Percentiles rank a stretch among this genome's conserved stretches.
phyloP scores from a whole-genome alignment of 2,113 vertebrate genomes.

The Nesogale talazaci region DNA sequence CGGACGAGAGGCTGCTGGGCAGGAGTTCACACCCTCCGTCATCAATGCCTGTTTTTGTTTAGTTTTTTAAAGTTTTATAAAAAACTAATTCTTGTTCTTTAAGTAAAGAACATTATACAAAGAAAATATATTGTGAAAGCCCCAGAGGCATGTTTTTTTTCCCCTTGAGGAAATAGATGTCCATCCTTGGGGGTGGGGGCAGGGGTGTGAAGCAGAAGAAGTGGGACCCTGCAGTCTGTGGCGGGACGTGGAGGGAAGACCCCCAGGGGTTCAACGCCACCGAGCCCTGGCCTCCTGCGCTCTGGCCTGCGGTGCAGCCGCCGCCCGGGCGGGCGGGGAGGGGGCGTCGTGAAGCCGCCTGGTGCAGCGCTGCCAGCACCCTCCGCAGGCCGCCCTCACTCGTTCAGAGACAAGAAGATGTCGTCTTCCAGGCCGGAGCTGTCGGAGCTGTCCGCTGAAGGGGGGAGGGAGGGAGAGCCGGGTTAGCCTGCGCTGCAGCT shows the following conservation, averaged over 20 bases:
- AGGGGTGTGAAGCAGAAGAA: constrained; percentile 75
- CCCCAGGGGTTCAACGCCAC: no score
- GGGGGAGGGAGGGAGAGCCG: constrained; percentile 71
- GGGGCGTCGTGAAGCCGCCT: constrained; percentile 74
- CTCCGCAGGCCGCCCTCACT: constrained; percentile 82
- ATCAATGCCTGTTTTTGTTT: constrained; percentile 83
- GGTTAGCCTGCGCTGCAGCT: no score
- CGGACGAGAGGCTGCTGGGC: constrained; percentile 85
- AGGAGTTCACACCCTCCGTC: constrained; percentile 86
- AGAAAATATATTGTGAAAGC: constrained; percentile 92
- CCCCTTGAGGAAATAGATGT: constrained; percentile 84
- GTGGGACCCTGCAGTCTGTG: constrained; percentile 80
- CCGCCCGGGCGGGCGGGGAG: constrained; percentile 72
- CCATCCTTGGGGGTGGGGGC: constrained; percentile 79
- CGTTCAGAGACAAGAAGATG: constrained; percentile 95
- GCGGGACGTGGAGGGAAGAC: constrained; percentile 49
- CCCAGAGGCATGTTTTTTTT: constrained; percentile 83
- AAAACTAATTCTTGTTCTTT: constrained; percentile 91
- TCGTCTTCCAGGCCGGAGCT: constrained; percentile 99
- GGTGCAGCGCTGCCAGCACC: constrained; percentile 82
- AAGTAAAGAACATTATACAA: constrained; percentile 92
- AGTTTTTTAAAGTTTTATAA: constrained; percentile 85
- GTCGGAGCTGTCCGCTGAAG: constrained; percentile 95
- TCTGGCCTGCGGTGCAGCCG: constrained; percentile 75
- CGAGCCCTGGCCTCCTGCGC: constrained; percentile 69